Percentiles rank a stretch among this genome's conserved stretches.
Evolutionary conservation across 2,888 invertebrate genomes (phyloP).

Genomic region (Scelioninae gen. 1): DNA sequence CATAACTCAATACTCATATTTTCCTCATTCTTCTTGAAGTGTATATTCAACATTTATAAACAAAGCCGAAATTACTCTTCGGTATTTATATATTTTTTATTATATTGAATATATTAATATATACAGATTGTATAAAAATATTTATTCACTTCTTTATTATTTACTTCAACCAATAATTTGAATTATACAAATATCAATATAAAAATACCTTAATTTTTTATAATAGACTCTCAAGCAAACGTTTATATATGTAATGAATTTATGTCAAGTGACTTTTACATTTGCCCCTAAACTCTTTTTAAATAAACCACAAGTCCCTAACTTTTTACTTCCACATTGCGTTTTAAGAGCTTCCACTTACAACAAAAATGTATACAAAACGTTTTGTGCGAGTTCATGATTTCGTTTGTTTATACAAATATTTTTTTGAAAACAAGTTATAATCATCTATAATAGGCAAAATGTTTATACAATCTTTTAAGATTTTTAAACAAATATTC

Average conservation of each 20-base stretch:
- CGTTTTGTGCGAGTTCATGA: too few relatives aligned
- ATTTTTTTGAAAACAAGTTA: too few relatives aligned
- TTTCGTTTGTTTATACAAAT: too few relatives aligned
- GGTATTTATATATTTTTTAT: background rate
- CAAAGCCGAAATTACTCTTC: background rate
- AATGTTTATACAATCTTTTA: too few relatives aligned
- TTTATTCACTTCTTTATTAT: background rate
- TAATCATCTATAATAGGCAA: too few relatives aligned
- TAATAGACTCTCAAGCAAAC: background rate
- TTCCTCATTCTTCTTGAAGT: background rate
- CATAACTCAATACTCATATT: background rate
- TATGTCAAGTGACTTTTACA: slow-evolving; percentile 33
- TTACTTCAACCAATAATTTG: background rate
- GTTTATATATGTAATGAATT: slow-evolving; percentile 18
- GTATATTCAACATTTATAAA: background rate
- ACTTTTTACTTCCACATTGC: slow-evolving; percentile 1
- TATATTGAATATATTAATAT: too few relatives aligned
- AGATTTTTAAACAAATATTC: too few relatives aligned
- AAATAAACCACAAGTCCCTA: slow-evolving; percentile 16
- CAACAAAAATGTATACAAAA: too few relatives aligned
- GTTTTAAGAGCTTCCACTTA: too few relatives aligned
- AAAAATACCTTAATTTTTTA: slow-evolving; percentile 6
- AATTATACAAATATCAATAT: background rate
- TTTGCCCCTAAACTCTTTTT: slow-evolving; percentile 20
- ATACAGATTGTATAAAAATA: too few relatives aligned